These are phyloP conservation scores for Leucopsar rothschildi DNA, from an alignment of 2,113 vertebrate species.

Conservation along the genomic window DNA sequence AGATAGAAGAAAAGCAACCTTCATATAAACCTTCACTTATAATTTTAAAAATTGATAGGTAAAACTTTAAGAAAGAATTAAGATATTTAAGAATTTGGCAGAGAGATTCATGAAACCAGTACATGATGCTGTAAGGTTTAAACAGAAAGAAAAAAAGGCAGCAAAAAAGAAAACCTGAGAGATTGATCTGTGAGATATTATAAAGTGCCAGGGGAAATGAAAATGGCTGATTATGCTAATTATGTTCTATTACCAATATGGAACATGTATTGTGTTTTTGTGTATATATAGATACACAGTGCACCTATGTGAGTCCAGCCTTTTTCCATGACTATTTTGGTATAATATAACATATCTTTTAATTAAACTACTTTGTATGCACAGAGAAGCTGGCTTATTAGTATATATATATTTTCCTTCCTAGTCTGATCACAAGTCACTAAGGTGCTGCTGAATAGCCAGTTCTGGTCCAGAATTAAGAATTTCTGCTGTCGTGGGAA, in stretches of 20 bases:
- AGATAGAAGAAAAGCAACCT: not conserved
- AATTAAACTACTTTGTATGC: not conserved
- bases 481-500: not conserved
- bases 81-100: not conserved
- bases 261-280: not conserved
- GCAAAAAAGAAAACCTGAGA: not conserved
- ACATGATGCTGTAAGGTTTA: not conserved
- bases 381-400: not conserved
- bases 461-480: not conserved
- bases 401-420: not conserved
- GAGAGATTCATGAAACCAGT: not conserved
- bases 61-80: conserved; percentile 1
- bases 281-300: not conserved
- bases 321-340: not conserved
- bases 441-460: not conserved
- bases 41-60: not conserved
- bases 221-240: not conserved
- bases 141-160: not conserved
- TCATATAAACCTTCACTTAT: not conserved
- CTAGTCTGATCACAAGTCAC: not conserved
- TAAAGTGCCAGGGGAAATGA: not conserved
- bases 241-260: not conserved
- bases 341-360: not conserved
- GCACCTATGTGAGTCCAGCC: not conserved
- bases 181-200: not conserved